Evolutionary conservation across 92 coral and sea anemone genomes (phyloP).

Genomic region (Parazoanthus atlanticus): DNA sequence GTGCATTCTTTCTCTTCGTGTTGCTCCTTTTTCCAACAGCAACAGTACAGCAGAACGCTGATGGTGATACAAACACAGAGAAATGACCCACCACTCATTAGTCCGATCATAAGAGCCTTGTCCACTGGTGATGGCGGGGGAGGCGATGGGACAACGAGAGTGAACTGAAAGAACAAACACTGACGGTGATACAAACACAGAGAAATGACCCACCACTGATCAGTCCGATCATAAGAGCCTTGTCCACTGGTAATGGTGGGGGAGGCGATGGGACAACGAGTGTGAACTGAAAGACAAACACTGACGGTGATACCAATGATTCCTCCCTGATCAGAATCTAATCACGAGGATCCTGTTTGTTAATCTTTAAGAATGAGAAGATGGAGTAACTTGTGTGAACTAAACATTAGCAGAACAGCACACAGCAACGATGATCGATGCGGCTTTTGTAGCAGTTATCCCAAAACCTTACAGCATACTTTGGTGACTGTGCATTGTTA

Average conservation of each 20-base stretch:
- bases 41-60: constrained; percentile 61
- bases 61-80: constrained; percentile 46
- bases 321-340: background rate
- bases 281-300: constrained; percentile 46
- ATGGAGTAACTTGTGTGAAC: too few relatives aligned
- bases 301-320: background rate
- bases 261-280: background rate
- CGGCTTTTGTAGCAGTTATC: too few relatives aligned
- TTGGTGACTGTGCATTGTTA: too few relatives aligned
- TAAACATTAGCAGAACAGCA: background rate
- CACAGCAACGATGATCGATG: too few relatives aligned
- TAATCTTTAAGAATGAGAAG: background rate
- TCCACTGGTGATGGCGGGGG: constrained; percentile 42
- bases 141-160: background rate
- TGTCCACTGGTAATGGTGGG: constrained; percentile 45
- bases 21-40: constrained; percentile 70
- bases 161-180: constrained; percentile 44
- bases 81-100: constrained; percentile 51
- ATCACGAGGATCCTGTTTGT: background rate
- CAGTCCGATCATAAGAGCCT: constrained; percentile 48
- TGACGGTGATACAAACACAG: constrained; percentile 1
- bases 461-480: too few relatives aligned
- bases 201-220: constrained; percentile 51
- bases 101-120: constrained; percentile 50
- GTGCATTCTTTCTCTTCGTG: background rate